These are phyloP conservation scores for Sander lucioperca DNA, from an alignment of 2,113 vertebrate genomes.

Conservation along the genomic window DNA sequence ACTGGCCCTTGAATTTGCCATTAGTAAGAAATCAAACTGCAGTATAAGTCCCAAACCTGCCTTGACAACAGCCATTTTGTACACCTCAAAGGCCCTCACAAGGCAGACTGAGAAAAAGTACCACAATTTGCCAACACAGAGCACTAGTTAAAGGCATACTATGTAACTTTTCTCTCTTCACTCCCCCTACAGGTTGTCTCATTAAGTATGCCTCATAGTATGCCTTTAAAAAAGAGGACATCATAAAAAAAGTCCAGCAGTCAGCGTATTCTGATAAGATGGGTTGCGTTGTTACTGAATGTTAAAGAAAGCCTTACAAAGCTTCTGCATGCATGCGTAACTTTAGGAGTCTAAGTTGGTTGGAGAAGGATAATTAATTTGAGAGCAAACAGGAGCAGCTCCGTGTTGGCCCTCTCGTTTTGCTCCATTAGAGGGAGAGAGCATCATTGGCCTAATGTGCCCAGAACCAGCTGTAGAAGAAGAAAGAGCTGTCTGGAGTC, in stretches of 20 bases:
- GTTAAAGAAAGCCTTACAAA: constrained; percentile 46
- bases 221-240: not conserved
- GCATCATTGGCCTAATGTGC: constrained; percentile 67
- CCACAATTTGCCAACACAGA: constrained; percentile 23
- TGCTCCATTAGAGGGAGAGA: constrained; percentile 75
- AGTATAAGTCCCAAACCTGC: constrained; percentile 7
- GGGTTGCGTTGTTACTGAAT: constrained; percentile 10
- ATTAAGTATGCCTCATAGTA: too few species aligned
- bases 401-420: constrained; percentile 59
- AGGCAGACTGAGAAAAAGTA: not conserved
- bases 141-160: not conserved
- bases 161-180: too few species aligned
- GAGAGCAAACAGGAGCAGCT: constrained; percentile 61
- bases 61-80: constrained; percentile 12
- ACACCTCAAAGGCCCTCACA: not conserved
- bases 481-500: constrained; percentile 67
- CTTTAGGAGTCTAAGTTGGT: constrained; percentile 45
- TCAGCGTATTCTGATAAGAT: constrained; percentile 45
- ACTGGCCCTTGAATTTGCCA: not conserved
- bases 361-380: constrained; percentile 73
- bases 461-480: constrained; percentile 65
- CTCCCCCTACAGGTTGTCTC: too few species aligned
- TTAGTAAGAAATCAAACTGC: not conserved
- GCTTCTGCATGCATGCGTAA: constrained; percentile 2
- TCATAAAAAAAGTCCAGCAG: constrained; percentile 18